Evolutionary conservation across 2,113 vertebrate genomes (phyloP).

Genomic region (Labeo rohita): DNA sequence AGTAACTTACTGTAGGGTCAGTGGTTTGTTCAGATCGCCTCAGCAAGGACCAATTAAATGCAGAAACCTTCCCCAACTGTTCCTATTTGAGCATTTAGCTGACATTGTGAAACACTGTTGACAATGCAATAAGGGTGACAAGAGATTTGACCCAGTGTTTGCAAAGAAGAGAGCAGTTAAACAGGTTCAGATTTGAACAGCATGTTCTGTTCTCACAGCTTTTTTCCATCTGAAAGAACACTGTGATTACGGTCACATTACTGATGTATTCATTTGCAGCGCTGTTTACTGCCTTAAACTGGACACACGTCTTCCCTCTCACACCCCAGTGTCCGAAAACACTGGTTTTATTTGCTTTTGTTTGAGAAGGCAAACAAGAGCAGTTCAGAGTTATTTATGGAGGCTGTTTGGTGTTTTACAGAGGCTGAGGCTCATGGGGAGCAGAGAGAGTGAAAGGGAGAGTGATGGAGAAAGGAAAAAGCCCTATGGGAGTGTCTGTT

Average conservation of each 20-base stretch:
- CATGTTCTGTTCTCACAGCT: constrained; percentile 49
- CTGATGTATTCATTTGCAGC: constrained; percentile 1
- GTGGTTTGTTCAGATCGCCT: background rate
- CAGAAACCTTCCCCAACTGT: background rate
- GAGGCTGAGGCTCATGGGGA: background rate
- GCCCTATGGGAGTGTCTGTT: constrained; percentile 73
- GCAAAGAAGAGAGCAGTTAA: background rate
- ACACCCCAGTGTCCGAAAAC: background rate
- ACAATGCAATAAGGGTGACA: background rate
- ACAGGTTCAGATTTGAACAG: constrained; percentile 51
- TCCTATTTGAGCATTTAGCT: background rate
- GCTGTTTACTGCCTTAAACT: constrained; percentile 15
- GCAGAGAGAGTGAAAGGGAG: constrained; percentile 27
- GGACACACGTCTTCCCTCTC: constrained; percentile 26
- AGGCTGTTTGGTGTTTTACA: constrained; percentile 11
- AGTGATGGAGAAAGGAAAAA: constrained; percentile 43
- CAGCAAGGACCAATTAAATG: background rate
- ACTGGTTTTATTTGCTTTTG: constrained; percentile 24
- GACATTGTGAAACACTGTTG: constrained; percentile 4
- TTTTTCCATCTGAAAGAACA: constrained; percentile 18
- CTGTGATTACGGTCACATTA: background rate
- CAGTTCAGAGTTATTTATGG: constrained; percentile 27
- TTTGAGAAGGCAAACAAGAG: constrained; percentile 9
- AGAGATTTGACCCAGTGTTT: background rate
- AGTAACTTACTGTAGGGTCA: background rate